These are phyloP conservation scores for Drosophila funebris DNA, from an alignment of 1,140 invertebrate genomes.

Conservation along the genomic window DNA sequence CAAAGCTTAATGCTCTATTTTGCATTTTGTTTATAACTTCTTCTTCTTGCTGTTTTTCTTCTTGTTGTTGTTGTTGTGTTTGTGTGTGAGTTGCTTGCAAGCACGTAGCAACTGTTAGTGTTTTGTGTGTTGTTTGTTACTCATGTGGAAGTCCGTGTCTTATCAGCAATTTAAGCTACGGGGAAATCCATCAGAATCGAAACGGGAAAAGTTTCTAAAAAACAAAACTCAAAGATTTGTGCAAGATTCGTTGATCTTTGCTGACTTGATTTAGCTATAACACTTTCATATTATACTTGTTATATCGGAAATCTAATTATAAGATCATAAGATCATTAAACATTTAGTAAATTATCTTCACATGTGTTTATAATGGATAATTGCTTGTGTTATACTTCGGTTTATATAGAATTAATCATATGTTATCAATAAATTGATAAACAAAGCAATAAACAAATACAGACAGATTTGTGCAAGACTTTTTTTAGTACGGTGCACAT, in stretches of 20 bases:
- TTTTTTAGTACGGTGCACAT: not conserved
- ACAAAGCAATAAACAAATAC: not conserved
- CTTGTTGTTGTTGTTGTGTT: conserved; percentile 12
- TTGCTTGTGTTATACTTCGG: not conserved
- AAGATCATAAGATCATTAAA: too few relatives aligned
- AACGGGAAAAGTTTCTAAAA: conserved; percentile 31
- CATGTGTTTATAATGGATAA: not conserved
- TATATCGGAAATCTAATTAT: too few relatives aligned
- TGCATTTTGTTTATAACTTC: conserved; percentile 44
- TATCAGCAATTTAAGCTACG: conserved; percentile 42
- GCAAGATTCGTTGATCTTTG: too few relatives aligned
- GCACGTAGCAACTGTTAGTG: conserved; percentile 40
- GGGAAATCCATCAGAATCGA: conserved; percentile 38
- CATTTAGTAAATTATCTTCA: too few relatives aligned
- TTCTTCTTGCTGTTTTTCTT: conserved; percentile 21
- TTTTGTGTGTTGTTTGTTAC: conserved; percentile 20
- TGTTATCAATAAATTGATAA: conserved; percentile 42
- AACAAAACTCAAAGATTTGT: not conserved
- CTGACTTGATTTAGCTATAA: too few relatives aligned
- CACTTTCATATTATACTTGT: too few relatives aligned
- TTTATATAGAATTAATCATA: conserved; percentile 13
- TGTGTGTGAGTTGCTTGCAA: conserved; percentile 13
- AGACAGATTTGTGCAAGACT: conserved; percentile 11
- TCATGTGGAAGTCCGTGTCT: conserved; percentile 48
- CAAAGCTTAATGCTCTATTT: conserved; percentile 31